Conservation (phyloP, 1,140 invertebrate genomes). For the Bombyx mori region DNA sequence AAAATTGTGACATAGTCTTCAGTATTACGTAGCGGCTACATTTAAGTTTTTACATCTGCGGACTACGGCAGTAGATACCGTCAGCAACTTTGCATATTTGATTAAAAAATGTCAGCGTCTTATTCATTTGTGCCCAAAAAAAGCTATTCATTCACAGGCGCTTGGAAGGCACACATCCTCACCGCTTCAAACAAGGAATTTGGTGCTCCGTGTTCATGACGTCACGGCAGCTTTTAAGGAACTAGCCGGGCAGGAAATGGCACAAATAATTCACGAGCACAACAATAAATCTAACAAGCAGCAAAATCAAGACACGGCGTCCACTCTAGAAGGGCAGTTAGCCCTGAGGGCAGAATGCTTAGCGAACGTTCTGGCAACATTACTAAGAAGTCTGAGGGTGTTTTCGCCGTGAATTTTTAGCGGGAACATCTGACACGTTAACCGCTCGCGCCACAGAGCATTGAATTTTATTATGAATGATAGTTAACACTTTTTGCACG, state of each 20-base stretch:
- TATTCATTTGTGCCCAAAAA: neutral
- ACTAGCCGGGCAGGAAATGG: constrained; percentile 75
- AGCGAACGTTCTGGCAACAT: constrained; percentile 84
- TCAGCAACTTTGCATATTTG: too few species aligned
- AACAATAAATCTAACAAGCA: constrained; percentile 49
- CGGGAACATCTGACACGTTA: neutral
- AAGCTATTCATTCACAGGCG: constrained; percentile 60
- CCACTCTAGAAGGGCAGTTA: constrained; percentile 74
- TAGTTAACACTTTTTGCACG: neutral
- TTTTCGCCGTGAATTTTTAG: constrained; percentile 76
- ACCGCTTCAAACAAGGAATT: constrained; percentile 82
- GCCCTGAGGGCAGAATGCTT: constrained; percentile 84
- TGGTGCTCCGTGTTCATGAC: constrained; percentile 84
- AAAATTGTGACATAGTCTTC: neutral
- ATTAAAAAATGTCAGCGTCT: neutral
- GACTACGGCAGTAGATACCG: too few species aligned
- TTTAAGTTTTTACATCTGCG: neutral
- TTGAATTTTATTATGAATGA: neutral
- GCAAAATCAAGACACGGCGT: constrained; percentile 51
- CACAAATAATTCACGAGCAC: constrained; percentile 63
- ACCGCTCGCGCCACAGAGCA: neutral
- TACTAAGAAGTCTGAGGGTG: constrained; percentile 85
- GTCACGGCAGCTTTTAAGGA: constrained; percentile 84
- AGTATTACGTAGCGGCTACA: neutral
- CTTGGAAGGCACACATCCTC: constrained; percentile 82